A percentile compares a stretch with the other conserved stretches of the same genome.
Conservation (phyloP, 2,797 vertebrate genomes). For the Pantherophis vulpinus region DNA sequence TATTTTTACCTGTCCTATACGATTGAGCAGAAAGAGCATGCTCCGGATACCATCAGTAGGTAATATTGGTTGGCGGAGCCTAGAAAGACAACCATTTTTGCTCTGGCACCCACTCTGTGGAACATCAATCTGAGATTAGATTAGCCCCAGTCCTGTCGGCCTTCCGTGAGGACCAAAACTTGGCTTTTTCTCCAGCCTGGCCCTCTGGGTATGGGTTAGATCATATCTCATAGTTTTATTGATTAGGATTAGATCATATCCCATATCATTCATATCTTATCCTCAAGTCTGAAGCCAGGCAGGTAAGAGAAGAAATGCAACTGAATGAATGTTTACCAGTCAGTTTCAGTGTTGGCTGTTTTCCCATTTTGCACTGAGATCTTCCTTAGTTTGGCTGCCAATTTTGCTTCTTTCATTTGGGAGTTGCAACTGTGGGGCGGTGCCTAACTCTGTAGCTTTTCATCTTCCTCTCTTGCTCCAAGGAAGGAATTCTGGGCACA, state of each 20-base stretch:
- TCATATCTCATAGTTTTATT: not conserved
- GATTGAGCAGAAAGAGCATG: not conserved
- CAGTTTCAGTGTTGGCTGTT: not conserved
- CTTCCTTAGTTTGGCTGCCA: not conserved
- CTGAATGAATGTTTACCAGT: not conserved
- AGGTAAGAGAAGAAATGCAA: not conserved
- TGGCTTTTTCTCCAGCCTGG: not conserved
- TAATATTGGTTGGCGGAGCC: not conserved
- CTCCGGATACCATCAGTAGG: not conserved
- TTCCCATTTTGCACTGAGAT: not conserved
- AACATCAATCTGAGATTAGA: not conserved
- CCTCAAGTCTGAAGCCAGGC: not conserved
- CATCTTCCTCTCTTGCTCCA: not conserved
- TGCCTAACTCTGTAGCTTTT: not conserved
- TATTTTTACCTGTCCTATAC: not conserved
- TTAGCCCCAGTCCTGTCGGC: not conserved
- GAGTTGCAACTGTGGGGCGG: not conserved
- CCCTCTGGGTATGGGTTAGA: not conserved
- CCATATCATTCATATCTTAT: not conserved
- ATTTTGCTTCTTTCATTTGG: not conserved
- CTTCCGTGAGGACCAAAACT: not conserved
- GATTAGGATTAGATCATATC: not conserved
- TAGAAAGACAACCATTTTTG: not conserved
- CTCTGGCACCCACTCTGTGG: not conserved
- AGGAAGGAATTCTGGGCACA: not conserved